Percentiles rank a stretch among this genome's conserved stretches.
These are phyloP conservation scores for Puntigrus tetrazona DNA, from an alignment of 2,113 vertebrate genomes.

Conservation along the genomic window DNA sequence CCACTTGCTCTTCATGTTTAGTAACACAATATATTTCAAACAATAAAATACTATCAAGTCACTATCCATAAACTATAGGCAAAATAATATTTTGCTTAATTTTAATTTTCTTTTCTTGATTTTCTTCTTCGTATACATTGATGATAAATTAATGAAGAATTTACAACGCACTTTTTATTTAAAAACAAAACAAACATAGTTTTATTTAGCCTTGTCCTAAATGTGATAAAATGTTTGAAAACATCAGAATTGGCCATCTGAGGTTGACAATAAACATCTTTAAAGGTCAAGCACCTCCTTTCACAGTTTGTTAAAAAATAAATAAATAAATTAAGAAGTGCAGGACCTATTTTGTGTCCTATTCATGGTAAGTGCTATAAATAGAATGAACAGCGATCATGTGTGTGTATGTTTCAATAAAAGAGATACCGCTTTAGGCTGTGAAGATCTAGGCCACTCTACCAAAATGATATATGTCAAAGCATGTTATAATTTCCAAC, in stretches of 20 bases:
- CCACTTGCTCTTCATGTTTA: not conserved
- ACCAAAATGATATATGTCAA: slow-evolving; percentile 45
- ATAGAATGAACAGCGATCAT: slow-evolving; percentile 34
- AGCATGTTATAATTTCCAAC: slow-evolving; percentile 48
- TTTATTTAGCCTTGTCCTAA: not conserved
- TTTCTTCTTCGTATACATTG: not conserved
- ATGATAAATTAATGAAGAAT: not conserved
- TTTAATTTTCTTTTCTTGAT: not conserved
- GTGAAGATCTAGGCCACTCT: slow-evolving; percentile 41
- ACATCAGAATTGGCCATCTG: not conserved
- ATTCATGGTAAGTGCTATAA: slow-evolving; percentile 34
- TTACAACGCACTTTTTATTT: not conserved
- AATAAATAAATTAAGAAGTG: not conserved
- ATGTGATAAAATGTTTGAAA: not conserved
- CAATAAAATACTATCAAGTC: not conserved
- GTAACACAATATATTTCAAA: not conserved
- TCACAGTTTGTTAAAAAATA: not conserved
- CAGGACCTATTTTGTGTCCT: slow-evolving; percentile 32
- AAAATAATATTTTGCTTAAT: not conserved
- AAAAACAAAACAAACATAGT: no score
- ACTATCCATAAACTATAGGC: not conserved
- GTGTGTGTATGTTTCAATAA: slow-evolving; percentile 4
- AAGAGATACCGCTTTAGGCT: slow-evolving; percentile 35
- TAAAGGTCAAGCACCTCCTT: not conserved
- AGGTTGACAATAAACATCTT: not conserved